These are phyloP conservation scores for Tribolium madens DNA, from an alignment of 1,140 invertebrate species.

Conservation along the genomic window DNA sequence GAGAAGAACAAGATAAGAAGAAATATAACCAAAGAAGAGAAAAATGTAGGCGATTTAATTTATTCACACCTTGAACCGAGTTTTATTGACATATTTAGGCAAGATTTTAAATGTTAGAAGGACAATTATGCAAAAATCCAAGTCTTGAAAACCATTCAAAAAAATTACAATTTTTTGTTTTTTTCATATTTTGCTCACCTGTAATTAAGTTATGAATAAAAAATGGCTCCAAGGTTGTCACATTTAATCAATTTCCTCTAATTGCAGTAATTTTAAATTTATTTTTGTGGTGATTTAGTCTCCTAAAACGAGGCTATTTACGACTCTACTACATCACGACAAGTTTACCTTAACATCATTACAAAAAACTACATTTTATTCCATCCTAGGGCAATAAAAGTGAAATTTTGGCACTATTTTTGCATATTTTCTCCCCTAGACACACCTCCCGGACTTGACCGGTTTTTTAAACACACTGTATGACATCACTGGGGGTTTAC, in stretches of 20 bases:
- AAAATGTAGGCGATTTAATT: background rate
- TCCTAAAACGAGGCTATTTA: background rate
- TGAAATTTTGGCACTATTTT: background rate
- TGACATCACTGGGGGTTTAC: constrained; percentile 11
- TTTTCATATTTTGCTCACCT: background rate
- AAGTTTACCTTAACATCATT: background rate
- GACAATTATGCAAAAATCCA: too few relatives aligned
- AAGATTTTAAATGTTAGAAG: background rate
- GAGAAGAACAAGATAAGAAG: background rate
- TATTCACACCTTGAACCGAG: background rate
- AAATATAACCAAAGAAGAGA: too few relatives aligned
- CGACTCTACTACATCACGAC: background rate
- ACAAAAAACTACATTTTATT: background rate
- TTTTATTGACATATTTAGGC: background rate
- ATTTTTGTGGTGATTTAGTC: too few relatives aligned
- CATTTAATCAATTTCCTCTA: too few relatives aligned
- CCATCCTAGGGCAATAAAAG: background rate
- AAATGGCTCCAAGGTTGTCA: background rate
- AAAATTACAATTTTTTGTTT: background rate
- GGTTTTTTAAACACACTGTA: background rate
- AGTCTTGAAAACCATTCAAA: too few relatives aligned
- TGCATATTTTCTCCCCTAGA: background rate
- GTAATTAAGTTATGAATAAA: background rate
- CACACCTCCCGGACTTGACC: background rate
- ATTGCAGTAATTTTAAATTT: too few relatives aligned